Evolutionary conservation across 1,140 invertebrate species (phyloP).

Genomic region (Lethocerus indicus): DNA sequence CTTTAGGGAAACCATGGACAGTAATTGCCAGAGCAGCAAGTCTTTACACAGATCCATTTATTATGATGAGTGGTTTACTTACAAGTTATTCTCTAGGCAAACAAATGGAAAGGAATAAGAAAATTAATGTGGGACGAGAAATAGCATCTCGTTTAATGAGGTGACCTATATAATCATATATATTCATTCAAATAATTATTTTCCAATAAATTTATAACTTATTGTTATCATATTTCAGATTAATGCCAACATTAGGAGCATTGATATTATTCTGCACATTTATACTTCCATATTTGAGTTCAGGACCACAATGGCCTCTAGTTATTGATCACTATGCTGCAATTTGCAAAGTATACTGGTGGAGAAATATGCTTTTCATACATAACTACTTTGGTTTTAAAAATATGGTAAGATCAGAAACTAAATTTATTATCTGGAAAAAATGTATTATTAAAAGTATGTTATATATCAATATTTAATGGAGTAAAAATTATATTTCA

Average conservation of each 20-base stretch:
- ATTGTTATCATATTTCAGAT: slow-evolving; percentile 23
- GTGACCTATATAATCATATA: slow-evolving; percentile 11
- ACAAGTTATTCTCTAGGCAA: slow-evolving; percentile 44
- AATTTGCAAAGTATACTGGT: slow-evolving; percentile 42
- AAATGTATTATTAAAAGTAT: not conserved
- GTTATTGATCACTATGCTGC: slow-evolving; percentile 39
- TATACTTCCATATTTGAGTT: slow-evolving; percentile 35
- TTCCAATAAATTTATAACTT: slow-evolving; percentile 1
- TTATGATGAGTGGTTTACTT: slow-evolving; percentile 53
- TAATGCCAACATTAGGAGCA: slow-evolving; percentile 36
- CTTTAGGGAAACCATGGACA: slow-evolving; percentile 46
- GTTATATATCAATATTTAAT: not conserved
- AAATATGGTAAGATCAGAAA: slow-evolving; percentile 37
- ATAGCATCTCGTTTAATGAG: slow-evolving; percentile 18
- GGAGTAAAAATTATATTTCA: slow-evolving; percentile 23
- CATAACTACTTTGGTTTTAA: slow-evolving; percentile 54
- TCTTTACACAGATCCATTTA: slow-evolving; percentile 58
- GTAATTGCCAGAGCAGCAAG: slow-evolving; percentile 52
- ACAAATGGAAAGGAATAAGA: slow-evolving; percentile 16
- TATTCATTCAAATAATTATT: not conserved
- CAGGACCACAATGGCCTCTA: slow-evolving; percentile 40
- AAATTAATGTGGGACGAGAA: slow-evolving; percentile 17
- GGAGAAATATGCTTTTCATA: slow-evolving; percentile 49
- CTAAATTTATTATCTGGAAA: slow-evolving; percentile 1
- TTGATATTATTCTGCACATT: slow-evolving; percentile 45